These are phyloP conservation scores for Seira ritae DNA, from an alignment of 2,888 invertebrate species.

Conservation along the genomic window DNA sequence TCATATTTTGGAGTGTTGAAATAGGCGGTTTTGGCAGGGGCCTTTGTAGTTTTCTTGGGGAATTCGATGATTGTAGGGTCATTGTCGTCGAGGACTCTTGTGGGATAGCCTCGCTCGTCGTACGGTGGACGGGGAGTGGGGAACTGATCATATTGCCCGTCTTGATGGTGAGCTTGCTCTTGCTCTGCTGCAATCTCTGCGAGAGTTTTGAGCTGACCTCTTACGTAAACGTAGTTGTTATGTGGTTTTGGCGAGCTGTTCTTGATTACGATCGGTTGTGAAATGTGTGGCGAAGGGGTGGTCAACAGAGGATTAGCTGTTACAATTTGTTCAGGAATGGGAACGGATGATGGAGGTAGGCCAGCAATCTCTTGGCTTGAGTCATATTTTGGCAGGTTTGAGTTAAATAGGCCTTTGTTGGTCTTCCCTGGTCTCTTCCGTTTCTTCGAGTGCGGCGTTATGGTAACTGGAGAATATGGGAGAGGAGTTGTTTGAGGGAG, in stretches of 20 bases:
- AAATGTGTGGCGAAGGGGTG: slow-evolving; percentile 43
- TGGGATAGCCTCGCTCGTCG: slow-evolving; percentile 72
- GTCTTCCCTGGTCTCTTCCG: slow-evolving; percentile 67
- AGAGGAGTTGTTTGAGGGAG: slow-evolving; percentile 65
- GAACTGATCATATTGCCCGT: slow-evolving; percentile 49
- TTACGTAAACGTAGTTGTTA: slow-evolving; percentile 72
- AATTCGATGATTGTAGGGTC: slow-evolving; percentile 45
- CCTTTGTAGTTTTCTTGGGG: slow-evolving; percentile 67
- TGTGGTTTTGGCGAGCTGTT: slow-evolving; percentile 69
- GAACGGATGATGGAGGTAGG: slow-evolving; percentile 39
- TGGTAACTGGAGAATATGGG: slow-evolving; percentile 25
- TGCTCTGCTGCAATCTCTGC: slow-evolving; percentile 70
- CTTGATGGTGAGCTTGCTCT: slow-evolving; percentile 52
- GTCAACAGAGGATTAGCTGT: slow-evolving; percentile 45
- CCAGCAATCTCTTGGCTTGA: slow-evolving; percentile 59
- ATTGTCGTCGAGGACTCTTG: slow-evolving; percentile 67
- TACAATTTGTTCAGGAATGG: slow-evolving; percentile 44
- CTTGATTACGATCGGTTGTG: slow-evolving; percentile 51
- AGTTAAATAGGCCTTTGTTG: slow-evolving; percentile 60
- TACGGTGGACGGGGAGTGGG: slow-evolving; percentile 71
- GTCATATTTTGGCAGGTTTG: slow-evolving; percentile 52
- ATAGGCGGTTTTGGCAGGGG: slow-evolving; percentile 68
- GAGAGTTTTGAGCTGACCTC: slow-evolving; percentile 70
- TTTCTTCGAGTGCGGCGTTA: slow-evolving; percentile 62
- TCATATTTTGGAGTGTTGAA: slow-evolving; percentile 70